These are phyloP conservation scores for Sus cebifrons DNA, from an alignment of 2,797 vertebrate genomes.

Conservation along the genomic window DNA sequence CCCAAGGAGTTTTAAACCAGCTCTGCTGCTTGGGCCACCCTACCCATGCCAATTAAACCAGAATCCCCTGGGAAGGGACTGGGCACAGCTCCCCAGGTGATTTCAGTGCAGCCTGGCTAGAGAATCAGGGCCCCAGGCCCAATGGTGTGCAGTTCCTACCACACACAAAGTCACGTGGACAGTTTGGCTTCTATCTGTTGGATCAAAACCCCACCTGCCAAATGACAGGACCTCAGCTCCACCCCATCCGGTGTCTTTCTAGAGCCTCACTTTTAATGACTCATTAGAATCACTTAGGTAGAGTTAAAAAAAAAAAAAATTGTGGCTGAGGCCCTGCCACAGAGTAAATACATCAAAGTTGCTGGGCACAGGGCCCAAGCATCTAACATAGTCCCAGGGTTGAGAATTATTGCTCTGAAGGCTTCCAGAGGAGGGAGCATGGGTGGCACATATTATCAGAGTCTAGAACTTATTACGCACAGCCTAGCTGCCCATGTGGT, in stretches of 20 bases:
- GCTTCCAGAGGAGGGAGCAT: not conserved
- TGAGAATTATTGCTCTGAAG: not conserved
- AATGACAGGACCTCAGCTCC: not conserved
- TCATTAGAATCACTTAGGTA: not conserved
- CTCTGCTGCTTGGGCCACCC: not conserved
- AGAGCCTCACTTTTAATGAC: not conserved
- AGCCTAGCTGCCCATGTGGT: not conserved
- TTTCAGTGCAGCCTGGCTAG: not conserved
- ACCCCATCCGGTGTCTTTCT: not conserved
- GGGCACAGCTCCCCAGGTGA: not conserved
- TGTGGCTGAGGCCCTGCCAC: not conserved
- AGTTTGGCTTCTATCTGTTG: not conserved
- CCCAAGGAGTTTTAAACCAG: not conserved
- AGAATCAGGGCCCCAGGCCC: not conserved
- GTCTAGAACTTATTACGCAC: not conserved
- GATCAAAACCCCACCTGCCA: not conserved
- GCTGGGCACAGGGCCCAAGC: not conserved
- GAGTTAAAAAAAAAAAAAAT: not conserved
- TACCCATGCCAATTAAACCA: not conserved
- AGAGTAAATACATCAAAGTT: constrained; percentile 57
- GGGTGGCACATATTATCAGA: not conserved
- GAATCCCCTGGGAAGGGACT: not conserved
- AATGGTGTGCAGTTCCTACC: too few relatives aligned
- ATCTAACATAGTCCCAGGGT: not conserved
- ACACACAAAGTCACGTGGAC: not conserved